A percentile compares a stretch with the other conserved stretches of the same genome.
Evolutionary conservation across 2,888 invertebrate genomes (phyloP).

Genomic region (Catonia carolina): DNA sequence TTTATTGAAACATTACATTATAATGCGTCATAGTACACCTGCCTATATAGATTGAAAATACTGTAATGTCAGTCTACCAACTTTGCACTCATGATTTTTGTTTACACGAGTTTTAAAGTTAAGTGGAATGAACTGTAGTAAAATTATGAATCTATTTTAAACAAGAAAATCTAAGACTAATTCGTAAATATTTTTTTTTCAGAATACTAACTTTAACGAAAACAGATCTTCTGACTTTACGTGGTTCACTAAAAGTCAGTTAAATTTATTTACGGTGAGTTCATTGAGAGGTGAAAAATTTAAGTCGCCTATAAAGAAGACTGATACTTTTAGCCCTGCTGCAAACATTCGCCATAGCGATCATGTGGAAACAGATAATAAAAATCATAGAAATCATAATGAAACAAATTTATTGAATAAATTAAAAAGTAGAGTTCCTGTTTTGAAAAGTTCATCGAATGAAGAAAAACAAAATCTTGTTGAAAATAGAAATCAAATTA

Average conservation of each 20-base stretch:
- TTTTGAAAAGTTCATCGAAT: conserved; percentile 30
- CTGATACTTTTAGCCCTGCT: conserved; percentile 29
- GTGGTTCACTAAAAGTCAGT: conserved; percentile 75
- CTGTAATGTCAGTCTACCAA: too few species aligned
- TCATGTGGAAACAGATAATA: conserved; percentile 4
- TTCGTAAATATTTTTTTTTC: conserved; percentile 7
- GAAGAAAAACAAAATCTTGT: conserved; percentile 25
- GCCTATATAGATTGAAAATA: too few species aligned
- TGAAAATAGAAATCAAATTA: conserved; percentile 17
- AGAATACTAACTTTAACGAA: conserved; percentile 39
- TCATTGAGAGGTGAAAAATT: conserved; percentile 39
- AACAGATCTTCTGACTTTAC: conserved; percentile 72
- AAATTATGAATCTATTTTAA: conserved; percentile 43
- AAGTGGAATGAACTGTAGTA: conserved; percentile 47
- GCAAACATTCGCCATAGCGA: conserved; percentile 15
- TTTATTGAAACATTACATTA: too few species aligned
- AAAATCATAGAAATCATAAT: conserved; percentile 25
- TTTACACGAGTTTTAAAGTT: conserved; percentile 55
- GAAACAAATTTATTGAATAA: conserved; percentile 30
- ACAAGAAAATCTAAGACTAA: conserved; percentile 39
- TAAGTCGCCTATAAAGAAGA: conserved; percentile 38
- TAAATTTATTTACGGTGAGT: conserved; percentile 51
- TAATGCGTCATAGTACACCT: too few species aligned
- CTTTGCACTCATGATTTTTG: too few species aligned
- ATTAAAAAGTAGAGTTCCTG: conserved; percentile 31